Evolutionary conservation across 2,797 vertebrate species (phyloP).

Genomic region (Acrossocheilus fasciatus): DNA sequence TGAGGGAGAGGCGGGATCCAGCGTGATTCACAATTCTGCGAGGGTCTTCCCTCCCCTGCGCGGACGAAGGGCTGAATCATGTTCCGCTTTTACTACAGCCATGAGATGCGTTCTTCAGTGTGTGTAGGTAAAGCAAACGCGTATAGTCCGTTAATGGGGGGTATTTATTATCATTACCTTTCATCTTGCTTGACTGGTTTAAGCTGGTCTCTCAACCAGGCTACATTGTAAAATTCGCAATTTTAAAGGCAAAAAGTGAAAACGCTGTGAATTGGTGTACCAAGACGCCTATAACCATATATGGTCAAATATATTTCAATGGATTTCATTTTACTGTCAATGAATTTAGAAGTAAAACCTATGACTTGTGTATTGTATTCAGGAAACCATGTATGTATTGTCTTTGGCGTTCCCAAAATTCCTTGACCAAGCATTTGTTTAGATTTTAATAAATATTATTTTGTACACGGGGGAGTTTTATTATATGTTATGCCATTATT

Average conservation of each 20-base stretch:
- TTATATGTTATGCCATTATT: neutral
- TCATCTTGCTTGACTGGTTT: neutral
- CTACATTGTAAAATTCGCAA: too few relatives aligned
- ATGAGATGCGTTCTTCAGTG: neutral
- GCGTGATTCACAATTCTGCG: constrained; percentile 51
- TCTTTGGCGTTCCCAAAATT: neutral
- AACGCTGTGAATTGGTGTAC: too few relatives aligned
- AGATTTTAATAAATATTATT: neutral
- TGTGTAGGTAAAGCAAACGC: neutral
- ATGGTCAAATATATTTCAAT: neutral
- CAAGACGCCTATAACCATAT: too few relatives aligned
- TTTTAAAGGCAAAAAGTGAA: too few relatives aligned
- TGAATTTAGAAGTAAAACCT: neutral
- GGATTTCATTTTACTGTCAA: neutral
- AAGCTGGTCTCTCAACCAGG: neutral
- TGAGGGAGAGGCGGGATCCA: constrained; percentile 54
- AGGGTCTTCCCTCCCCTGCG: constrained; percentile 39
- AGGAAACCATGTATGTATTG: neutral
- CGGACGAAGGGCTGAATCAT: neutral
- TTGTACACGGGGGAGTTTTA: neutral
- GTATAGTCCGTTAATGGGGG: neutral
- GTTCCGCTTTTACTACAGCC: neutral
- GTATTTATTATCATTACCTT: neutral
- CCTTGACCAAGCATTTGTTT: neutral
- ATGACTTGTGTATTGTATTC: neutral